phyloP scores from a whole-genome alignment of 2,113 vertebrate genomes.

The Crotalus horridus region DNA sequence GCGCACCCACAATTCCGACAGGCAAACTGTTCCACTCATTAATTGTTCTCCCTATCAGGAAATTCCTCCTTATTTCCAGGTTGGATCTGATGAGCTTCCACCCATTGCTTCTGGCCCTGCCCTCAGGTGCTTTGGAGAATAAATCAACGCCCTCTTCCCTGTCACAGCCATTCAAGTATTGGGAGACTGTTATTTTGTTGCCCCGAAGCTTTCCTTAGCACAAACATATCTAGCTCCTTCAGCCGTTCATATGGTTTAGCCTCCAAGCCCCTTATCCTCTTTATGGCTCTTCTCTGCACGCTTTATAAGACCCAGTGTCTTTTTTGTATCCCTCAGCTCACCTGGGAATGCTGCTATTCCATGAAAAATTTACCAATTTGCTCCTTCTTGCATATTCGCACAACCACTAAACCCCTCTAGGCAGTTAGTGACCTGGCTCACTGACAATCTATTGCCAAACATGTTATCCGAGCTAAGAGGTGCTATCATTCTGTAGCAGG shows the following conservation, averaged over 20 bases:
- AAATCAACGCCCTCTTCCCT: background rate
- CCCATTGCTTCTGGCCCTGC: background rate
- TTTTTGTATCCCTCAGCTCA: background rate
- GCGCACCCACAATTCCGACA: background rate
- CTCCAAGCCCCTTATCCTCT: background rate
- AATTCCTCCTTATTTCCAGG: background rate
- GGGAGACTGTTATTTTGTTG: background rate
- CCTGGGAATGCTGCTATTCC: background rate
- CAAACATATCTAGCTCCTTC: background rate
- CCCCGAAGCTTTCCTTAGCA: background rate
- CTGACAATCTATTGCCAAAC: background rate
- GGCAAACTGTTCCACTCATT: background rate
- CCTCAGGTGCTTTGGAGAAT: background rate
- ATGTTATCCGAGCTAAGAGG: background rate
- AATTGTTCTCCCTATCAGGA: background rate
- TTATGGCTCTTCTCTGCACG: background rate
- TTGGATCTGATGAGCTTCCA: background rate
- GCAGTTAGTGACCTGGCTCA: background rate
- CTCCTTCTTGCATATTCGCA: background rate
- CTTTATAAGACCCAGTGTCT: background rate
- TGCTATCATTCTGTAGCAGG: background rate
- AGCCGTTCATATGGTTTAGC: background rate
- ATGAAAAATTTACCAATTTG: background rate
- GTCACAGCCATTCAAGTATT: background rate
- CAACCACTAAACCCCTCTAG: background rate